phyloP scores from a whole-genome alignment of 2,888 invertebrate species.

The Dione juno region DNA sequence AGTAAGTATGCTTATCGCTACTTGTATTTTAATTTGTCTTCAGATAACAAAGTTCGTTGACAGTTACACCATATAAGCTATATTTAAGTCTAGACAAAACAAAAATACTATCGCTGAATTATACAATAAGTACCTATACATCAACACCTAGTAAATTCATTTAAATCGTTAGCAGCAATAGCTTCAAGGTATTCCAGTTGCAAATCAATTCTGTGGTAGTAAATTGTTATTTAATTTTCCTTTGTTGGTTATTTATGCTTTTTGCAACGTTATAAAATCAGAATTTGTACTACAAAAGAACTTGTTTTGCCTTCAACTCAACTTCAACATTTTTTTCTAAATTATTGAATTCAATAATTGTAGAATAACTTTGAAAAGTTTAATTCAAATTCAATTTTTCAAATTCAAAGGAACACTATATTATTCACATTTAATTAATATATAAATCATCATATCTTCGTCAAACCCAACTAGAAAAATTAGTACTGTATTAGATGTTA shows the following conservation, averaged over 20 bases:
- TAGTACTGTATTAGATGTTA: no score
- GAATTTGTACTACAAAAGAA: no score
- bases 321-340: no score
- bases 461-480: no score
- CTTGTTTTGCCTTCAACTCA: no score
- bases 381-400: no score
- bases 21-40: conserved; percentile 25
- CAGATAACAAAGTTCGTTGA: conserved; percentile 32
- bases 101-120: neutral
- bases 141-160: conserved; percentile 20
- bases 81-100: no score
- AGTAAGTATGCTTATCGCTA: conserved; percentile 7
- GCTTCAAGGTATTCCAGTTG: conserved; percentile 19
- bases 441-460: no score
- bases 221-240: conserved; percentile 7
- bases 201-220: conserved; percentile 11
- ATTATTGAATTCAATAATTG: no score
- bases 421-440: no score
- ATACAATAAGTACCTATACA: neutral
- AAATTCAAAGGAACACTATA: no score
- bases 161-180: conserved; percentile 9
- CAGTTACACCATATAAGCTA: neutral
- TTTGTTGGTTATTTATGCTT: neutral
- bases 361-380: no score
- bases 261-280: neutral